Evolutionary conservation across 1,140 invertebrate genomes (phyloP).

Genomic region (Prorops nasuta): DNA sequence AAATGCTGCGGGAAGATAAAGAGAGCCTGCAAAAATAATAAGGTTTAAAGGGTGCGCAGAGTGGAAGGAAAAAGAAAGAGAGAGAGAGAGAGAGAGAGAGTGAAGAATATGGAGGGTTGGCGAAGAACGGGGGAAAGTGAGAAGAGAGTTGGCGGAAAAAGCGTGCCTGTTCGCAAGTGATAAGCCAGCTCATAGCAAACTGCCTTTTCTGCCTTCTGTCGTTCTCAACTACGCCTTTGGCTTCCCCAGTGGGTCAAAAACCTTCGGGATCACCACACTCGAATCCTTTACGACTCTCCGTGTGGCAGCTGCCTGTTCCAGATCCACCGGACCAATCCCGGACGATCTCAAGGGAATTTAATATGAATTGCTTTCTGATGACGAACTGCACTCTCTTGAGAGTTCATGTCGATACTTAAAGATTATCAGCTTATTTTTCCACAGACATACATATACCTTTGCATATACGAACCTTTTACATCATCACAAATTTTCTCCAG

Average conservation of each 20-base stretch:
- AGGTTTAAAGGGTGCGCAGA: too few relatives aligned
- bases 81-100: constrained; percentile 4
- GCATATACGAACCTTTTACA: too few relatives aligned
- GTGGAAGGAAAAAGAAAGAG: too few relatives aligned
- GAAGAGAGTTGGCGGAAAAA: constrained; percentile 33
- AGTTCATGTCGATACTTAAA: constrained; percentile 31
- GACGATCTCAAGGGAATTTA: constrained; percentile 37
- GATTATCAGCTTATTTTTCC: constrained; percentile 32
- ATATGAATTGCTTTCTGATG: constrained; percentile 41
- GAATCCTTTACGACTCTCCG: constrained; percentile 34
- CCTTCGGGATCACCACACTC: constrained; percentile 27
- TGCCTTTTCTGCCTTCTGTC: constrained; percentile 32
- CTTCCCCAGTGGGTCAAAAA: constrained; percentile 22
- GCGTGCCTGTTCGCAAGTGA: constrained; percentile 38
- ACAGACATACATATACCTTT: too few relatives aligned
- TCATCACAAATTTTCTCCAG: too few relatives aligned
- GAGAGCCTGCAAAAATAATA: too few relatives aligned
- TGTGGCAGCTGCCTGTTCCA: constrained; percentile 34
- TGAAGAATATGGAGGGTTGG: too few relatives aligned
- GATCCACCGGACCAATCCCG: constrained; percentile 35
- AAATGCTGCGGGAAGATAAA: too few relatives aligned
- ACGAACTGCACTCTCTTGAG: constrained; percentile 23
- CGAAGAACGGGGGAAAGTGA: constrained; percentile 11
- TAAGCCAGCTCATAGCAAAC: constrained; percentile 41
- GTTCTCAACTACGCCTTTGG: constrained; percentile 29